Percentiles rank a stretch among this genome's conserved stretches.
Evolutionary conservation across 2,888 invertebrate genomes (phyloP).

Genomic region (Sarcophaga rosellei): DNA sequence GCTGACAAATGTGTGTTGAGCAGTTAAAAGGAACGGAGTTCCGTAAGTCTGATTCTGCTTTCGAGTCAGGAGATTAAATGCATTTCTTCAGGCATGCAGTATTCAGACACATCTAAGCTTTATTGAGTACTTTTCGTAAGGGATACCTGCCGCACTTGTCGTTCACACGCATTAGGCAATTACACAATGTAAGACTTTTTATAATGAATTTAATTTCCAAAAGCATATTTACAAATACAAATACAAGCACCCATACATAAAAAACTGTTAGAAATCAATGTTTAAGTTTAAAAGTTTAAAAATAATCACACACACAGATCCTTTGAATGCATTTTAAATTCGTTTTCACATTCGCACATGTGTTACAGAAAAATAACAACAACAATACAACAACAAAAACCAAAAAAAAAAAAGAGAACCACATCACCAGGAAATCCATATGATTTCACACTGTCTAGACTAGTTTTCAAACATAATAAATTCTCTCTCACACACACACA

Average conservation of each 20-base stretch:
- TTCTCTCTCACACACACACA: background rate
- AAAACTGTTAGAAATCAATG: background rate
- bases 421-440: slow-evolving; percentile 60
- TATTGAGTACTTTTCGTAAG: too few relatives aligned
- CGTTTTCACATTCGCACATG: background rate
- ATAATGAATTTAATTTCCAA: too few relatives aligned
- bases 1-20: too few relatives aligned
- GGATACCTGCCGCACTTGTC: too few relatives aligned
- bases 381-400: background rate
- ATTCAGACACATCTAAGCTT: too few relatives aligned
- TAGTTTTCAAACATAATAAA: slow-evolving; percentile 45
- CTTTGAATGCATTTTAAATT: background rate
- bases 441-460: slow-evolving; percentile 62
- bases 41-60: too few relatives aligned
- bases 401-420: slow-evolving; percentile 31
- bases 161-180: too few relatives aligned
- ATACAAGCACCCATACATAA: background rate
- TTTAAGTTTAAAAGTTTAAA: background rate
- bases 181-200: too few relatives aligned
- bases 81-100: too few relatives aligned
- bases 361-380: background rate
- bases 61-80: too few relatives aligned
- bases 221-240: too few relatives aligned
- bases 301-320: background rate
- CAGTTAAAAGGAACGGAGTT: too few relatives aligned